Percentiles rank a stretch among this genome's conserved stretches.
These are phyloP conservation scores for Malacosoma neustria DNA, from an alignment of 2,888 invertebrate species.

Conservation along the genomic window DNA sequence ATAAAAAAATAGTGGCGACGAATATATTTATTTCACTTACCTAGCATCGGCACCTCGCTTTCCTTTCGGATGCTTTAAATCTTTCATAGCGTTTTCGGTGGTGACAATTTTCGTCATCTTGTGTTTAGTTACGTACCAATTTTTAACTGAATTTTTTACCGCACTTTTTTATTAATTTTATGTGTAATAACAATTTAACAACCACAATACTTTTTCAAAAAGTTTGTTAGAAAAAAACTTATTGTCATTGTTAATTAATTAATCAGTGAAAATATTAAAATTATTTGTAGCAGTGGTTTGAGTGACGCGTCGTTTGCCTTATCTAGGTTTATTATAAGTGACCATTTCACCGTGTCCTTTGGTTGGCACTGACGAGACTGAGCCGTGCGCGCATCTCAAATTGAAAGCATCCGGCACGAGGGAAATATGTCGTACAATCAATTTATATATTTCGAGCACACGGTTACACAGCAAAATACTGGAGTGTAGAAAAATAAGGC, in stretches of 20 bases:
- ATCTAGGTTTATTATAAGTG: slow-evolving; percentile 17
- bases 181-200: too few relatives aligned
- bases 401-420: slow-evolving; percentile 70
- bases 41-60: slow-evolving; percentile 67
- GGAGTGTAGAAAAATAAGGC: too few relatives aligned
- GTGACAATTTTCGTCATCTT: slow-evolving; percentile 35
- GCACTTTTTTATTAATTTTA: too few relatives aligned
- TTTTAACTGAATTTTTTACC: too few relatives aligned
- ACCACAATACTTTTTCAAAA: too few relatives aligned
- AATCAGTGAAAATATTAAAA: too few relatives aligned
- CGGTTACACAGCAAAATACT: slow-evolving; percentile 59
- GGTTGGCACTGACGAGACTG: slow-evolving; percentile 43
- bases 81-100: slow-evolving; percentile 52
- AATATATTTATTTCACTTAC: slow-evolving; percentile 28
- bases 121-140: too few relatives aligned
- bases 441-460: slow-evolving; percentile 53
- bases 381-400: slow-evolving; percentile 49
- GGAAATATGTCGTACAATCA: slow-evolving; percentile 70
- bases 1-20: too few relatives aligned
- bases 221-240: too few relatives aligned
- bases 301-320: slow-evolving; percentile 1
- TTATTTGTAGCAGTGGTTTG: not conserved
- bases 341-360: slow-evolving; percentile 37
- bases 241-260: too few relatives aligned
- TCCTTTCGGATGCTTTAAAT: slow-evolving; percentile 48